Evolutionary conservation across 2,113 vertebrate species (phyloP).

Genomic region (Telmatochromis sp.): DNA sequence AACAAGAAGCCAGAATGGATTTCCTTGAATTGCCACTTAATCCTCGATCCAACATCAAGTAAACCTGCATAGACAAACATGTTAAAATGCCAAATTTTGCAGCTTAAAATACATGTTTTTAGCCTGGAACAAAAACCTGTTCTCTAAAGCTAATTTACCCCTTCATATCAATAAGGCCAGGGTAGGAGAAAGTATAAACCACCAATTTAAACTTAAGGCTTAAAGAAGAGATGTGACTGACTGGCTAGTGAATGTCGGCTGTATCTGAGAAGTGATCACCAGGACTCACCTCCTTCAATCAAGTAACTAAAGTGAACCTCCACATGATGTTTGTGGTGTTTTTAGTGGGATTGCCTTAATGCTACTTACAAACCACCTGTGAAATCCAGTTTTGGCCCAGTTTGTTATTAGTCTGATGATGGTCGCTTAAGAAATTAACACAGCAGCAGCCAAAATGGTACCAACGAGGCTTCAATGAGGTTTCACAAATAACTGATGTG

Average conservation of each 20-base stretch:
- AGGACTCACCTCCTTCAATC: rapidly evolving
- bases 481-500: neutral
- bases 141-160: neutral
- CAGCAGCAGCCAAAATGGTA: neutral
- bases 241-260: rapidly evolving
- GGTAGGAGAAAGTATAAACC: neutral
- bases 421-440: neutral
- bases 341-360: neutral
- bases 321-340: neutral
- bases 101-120: neutral
- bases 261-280: neutral
- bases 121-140: rapidly evolving
- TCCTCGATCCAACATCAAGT: rapidly evolving
- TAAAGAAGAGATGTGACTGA: neutral
- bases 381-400: neutral
- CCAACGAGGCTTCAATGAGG: neutral
- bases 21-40: neutral
- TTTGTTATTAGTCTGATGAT: neutral
- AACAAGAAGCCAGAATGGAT: neutral
- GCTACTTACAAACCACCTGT: neutral
- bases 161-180: neutral
- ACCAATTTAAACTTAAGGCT: neutral
- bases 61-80: neutral
- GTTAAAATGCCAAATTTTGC: neutral
- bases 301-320: neutral